Conservation (phyloP, 2,113 vertebrate genomes). For the Carassius auratus region DNA sequence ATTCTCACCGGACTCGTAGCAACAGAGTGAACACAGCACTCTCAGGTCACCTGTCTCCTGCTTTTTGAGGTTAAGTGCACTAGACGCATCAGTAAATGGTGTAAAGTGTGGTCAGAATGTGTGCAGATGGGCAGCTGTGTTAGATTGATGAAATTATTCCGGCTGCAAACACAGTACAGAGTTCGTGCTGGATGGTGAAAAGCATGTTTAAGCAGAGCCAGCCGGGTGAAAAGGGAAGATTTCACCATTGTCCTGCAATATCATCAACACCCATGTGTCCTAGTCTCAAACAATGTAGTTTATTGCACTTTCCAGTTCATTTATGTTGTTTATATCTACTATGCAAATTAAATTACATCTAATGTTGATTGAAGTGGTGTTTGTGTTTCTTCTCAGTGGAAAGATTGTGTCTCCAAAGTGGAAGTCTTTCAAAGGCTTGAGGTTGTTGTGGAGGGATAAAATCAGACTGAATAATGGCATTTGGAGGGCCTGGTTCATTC, state of each 20-base stretch:
- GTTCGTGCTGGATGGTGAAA: not conserved
- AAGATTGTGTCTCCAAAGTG: slow-evolving; percentile 97
- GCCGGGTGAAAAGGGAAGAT: not conserved
- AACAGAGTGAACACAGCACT: slow-evolving; percentile 28
- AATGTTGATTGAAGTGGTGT: not conserved
- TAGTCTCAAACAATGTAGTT: not conserved
- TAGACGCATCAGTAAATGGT: slow-evolving; percentile 22
- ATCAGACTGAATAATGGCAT: slow-evolving; percentile 98
- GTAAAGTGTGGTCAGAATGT: slow-evolving; percentile 21
- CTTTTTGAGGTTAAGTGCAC: slow-evolving; percentile 44
- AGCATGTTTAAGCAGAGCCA: not conserved
- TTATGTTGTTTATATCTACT: not conserved
- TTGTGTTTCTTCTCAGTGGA: slow-evolving; percentile 75
- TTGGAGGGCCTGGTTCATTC: slow-evolving; percentile 98
- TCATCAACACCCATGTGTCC: not conserved
- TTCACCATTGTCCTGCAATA: not conserved
- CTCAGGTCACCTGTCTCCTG: slow-evolving; percentile 1
- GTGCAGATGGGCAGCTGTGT: slow-evolving; percentile 18
- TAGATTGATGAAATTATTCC: slow-evolving; percentile 17
- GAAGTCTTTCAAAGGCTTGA: slow-evolving; percentile 97
- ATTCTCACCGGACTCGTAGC: slow-evolving; percentile 41
- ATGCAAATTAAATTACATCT: not conserved
- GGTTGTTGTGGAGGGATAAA: slow-evolving; percentile 92
- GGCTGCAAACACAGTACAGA: not conserved
- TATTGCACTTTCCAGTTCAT: not conserved